Conservation (phyloP, 1,140 invertebrate genomes). For the Brachionus rotundiformis region DNA sequence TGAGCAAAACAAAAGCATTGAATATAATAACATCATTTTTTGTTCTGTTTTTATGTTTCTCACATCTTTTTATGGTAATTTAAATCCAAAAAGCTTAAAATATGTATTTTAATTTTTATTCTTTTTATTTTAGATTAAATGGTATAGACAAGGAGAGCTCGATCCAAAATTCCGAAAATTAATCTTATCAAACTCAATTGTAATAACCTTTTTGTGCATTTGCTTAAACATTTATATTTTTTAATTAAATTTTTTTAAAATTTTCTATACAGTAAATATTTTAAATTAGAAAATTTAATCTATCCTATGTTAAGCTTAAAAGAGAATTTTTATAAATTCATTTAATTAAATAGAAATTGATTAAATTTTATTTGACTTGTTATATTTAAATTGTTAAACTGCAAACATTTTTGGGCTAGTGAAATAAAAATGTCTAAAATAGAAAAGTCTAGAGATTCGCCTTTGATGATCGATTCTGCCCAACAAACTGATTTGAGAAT, state of each 20-base stretch:
- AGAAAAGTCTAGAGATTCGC: not conserved
- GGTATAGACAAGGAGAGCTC: conserved; percentile 1
- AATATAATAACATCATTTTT: not conserved
- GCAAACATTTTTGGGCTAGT: too few species aligned
- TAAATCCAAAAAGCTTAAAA: too few species aligned
- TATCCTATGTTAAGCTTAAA: too few species aligned
- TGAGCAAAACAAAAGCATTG: not conserved
- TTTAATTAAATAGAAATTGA: conserved; percentile 4
- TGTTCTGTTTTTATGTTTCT: not conserved
- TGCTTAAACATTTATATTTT: not conserved
- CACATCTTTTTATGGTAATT: not conserved
- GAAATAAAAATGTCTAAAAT: not conserved
- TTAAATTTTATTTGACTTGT: too few species aligned
- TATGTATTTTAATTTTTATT: too few species aligned
- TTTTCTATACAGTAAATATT: too few species aligned
- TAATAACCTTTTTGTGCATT: not conserved
- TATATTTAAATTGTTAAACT: too few species aligned
- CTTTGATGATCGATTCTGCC: not conserved
- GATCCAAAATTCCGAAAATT: conserved; percentile 20
- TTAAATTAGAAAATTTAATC: too few species aligned
- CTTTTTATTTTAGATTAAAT: too few species aligned
- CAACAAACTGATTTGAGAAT: not conserved
- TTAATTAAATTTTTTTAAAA: not conserved
- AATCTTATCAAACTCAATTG: not conserved
- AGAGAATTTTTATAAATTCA: not conserved